phyloP scores from a whole-genome alignment of 2,888 invertebrate genomes.

The Plagodis pulveraria region DNA sequence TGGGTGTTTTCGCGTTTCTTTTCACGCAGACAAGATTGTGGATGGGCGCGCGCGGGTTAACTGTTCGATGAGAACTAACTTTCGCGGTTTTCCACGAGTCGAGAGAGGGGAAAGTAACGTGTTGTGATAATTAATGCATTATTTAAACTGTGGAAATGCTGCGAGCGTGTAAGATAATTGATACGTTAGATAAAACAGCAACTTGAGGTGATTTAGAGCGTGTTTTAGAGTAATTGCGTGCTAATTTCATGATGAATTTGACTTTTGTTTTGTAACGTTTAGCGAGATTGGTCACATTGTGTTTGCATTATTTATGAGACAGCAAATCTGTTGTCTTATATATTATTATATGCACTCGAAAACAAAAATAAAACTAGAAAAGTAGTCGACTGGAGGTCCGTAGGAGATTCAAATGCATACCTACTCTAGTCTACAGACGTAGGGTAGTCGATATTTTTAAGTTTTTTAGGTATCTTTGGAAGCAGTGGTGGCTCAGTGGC shows the following conservation, averaged over 20 bases:
- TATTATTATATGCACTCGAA: no score
- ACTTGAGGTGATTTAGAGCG: constrained; percentile 11
- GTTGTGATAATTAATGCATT: constrained; percentile 71
- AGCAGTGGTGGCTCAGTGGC: no score
- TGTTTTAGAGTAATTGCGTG: constrained; percentile 6
- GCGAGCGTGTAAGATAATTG: constrained; percentile 58
- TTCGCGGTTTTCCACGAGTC: constrained; percentile 75
- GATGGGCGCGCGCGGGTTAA: constrained; percentile 57
- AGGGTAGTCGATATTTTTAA: no score
- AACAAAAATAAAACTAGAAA: no score
- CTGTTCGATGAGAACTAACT: constrained; percentile 62
- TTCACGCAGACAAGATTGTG: constrained; percentile 47
- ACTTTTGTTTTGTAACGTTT: not conserved
- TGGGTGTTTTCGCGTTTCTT: constrained; percentile 49
- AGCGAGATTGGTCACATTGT: not conserved
- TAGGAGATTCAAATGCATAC: no score
- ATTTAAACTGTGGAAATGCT: constrained; percentile 63
- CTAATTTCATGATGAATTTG: constrained; percentile 1
- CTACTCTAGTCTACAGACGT: no score
- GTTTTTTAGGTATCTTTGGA: no score
- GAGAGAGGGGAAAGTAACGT: constrained; percentile 77
- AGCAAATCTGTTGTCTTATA: not conserved
- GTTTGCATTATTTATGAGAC: not conserved
- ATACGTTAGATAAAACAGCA: constrained; percentile 45
- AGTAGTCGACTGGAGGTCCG: no score